phyloP scores from a whole-genome alignment of 1,140 invertebrate species.

The Tenebrio molitor region DNA sequence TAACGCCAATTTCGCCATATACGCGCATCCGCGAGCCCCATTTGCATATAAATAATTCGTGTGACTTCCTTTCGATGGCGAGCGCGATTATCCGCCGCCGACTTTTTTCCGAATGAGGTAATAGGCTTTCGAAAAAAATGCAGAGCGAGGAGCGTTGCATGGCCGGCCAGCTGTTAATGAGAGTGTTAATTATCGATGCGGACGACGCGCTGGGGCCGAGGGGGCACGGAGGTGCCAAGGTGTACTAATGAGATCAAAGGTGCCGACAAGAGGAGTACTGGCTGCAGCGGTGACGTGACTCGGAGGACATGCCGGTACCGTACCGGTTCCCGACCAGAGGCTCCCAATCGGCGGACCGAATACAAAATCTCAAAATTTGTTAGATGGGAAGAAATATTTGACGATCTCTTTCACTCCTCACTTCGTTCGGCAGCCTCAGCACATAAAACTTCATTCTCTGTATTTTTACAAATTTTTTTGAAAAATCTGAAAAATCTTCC shows the following conservation, averaged over 20 bases:
- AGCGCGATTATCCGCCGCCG: too few relatives aligned
- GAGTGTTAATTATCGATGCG: constrained; percentile 45
- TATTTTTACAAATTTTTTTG: too few relatives aligned
- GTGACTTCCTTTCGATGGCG: constrained; percentile 16
- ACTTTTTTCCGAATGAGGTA: constrained; percentile 16
- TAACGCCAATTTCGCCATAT: constrained; percentile 28
- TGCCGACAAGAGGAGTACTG: constrained; percentile 41
- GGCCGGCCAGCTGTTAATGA: constrained; percentile 41
- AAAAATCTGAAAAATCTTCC: too few relatives aligned
- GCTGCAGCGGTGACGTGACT: constrained; percentile 39
- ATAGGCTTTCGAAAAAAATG: constrained; percentile 5
- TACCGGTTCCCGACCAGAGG: constrained; percentile 25
- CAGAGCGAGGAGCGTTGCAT: background rate
- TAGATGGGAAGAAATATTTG: background rate
- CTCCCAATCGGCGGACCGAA: background rate
- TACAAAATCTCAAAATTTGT: background rate
- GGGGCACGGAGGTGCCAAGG: constrained; percentile 23
- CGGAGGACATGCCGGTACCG: constrained; percentile 39
- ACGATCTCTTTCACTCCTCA: background rate
- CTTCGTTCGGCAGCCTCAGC: too few relatives aligned
- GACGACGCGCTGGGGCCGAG: constrained; percentile 4
- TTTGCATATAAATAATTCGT: constrained; percentile 18
- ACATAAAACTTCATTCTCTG: too few relatives aligned
- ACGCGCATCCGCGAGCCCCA: too few relatives aligned
- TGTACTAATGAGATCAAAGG: constrained; percentile 42